Percentiles rank a stretch among this genome's conserved stretches.
Conservation (phyloP, 64 coral and sea anemone species). For the Montipora efflorescens region DNA sequence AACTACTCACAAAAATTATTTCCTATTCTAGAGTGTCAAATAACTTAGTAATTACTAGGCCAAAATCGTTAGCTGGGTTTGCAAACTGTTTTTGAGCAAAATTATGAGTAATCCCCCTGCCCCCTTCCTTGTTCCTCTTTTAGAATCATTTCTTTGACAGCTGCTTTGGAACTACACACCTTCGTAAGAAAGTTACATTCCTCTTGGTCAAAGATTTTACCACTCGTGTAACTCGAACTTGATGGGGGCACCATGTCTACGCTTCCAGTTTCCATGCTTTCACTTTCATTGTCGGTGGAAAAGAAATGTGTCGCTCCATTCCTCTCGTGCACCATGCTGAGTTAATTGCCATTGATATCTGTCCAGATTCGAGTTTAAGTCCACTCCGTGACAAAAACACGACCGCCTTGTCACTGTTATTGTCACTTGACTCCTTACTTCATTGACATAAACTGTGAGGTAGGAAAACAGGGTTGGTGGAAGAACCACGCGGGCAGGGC, state of each 20-base stretch:
- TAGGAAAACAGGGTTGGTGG: neutral
- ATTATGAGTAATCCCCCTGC: neutral
- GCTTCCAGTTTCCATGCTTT: neutral
- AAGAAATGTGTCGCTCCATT: neutral
- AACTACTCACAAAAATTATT: no score
- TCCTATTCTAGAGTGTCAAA: no score
- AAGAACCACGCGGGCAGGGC: neutral
- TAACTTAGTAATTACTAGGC: no score
- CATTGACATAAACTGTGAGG: neutral
- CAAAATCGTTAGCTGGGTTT: neutral
- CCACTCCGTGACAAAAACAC: neutral
- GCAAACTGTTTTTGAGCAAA: neutral
- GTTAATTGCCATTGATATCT: neutral
- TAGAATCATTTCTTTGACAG: neutral
- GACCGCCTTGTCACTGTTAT: neutral
- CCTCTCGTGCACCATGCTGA: neutral
- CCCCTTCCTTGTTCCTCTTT: neutral
- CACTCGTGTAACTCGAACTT: neutral
- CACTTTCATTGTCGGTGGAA: neutral
- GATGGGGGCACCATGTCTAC: neutral
- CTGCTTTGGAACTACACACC: neutral
- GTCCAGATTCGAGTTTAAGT: neutral
- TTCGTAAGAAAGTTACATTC: neutral
- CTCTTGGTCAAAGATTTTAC: neutral
- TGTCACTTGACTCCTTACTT: neutral